A percentile compares a stretch with the other conserved stretches of the same genome.
These are phyloP conservation scores for Asobara japonica DNA, from an alignment of 1,140 invertebrate genomes.

Conservation along the genomic window DNA sequence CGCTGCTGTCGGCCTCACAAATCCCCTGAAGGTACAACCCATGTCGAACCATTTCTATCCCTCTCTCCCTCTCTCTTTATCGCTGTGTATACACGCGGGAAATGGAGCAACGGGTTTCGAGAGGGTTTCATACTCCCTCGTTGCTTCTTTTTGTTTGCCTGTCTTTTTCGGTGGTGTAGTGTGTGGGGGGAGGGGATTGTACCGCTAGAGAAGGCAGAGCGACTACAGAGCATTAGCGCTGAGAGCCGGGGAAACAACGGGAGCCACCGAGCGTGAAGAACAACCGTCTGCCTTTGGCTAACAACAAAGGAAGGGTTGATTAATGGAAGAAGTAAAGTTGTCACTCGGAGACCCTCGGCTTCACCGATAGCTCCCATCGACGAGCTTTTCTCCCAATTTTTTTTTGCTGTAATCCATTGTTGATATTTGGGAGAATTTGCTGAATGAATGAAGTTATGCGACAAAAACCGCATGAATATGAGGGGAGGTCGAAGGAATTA, in stretches of 20 bases:
- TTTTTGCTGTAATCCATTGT: neutral
- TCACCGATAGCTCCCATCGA: neutral
- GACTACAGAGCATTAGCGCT: conserved; percentile 53
- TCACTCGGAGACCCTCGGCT: conserved; percentile 46
- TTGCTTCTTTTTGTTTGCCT: neutral
- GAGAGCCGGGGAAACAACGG: conserved; percentile 58
- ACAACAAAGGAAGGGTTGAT: conserved; percentile 57
- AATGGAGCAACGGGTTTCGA: conserved; percentile 3
- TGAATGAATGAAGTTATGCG: too few species aligned
- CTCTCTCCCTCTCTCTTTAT: neutral
- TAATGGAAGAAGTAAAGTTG: conserved; percentile 59
- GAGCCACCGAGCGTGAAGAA: conserved; percentile 51
- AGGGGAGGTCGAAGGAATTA: too few species aligned
- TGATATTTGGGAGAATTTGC: too few species aligned
- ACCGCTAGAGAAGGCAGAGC: conserved; percentile 20
- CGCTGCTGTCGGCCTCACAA: neutral
- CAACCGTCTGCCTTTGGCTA: conserved; percentile 33
- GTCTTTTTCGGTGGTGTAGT: neutral
- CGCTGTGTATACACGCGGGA: conserved; percentile 8
- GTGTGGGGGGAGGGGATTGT: neutral
- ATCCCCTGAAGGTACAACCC: conserved; percentile 7
- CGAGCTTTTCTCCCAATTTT: neutral
- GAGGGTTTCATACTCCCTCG: neutral
- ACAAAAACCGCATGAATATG: too few species aligned
- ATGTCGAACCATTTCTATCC: neutral